These are phyloP conservation scores for Benthosema pterotum DNA, from an alignment of 2,797 vertebrate genomes.

Conservation along the genomic window DNA sequence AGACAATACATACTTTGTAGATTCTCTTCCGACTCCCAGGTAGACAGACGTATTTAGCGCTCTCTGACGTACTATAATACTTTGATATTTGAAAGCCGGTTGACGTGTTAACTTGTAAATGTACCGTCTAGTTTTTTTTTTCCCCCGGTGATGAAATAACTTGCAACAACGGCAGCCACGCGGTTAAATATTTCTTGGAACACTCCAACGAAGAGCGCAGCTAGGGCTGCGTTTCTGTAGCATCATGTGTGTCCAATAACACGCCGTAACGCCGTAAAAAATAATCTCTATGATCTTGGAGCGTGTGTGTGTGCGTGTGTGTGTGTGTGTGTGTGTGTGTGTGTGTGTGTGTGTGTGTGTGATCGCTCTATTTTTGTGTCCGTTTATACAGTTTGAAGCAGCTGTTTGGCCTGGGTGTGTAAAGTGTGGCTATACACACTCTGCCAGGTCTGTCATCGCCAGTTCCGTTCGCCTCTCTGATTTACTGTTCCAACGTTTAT, in stretches of 20 bases:
- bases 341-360: neutral
- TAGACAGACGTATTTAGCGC: too few species aligned
- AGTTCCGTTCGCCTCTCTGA: constrained; percentile 62
- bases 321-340: constrained; percentile 5
- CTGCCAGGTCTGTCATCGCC: constrained; percentile 52
- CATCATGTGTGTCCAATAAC: neutral
- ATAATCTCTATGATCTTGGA: neutral
- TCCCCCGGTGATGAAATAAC: neutral
- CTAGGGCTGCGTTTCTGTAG: neutral
- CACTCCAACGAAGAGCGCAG: neutral
- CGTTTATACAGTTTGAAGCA: constrained; percentile 58
- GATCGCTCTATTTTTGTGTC: constrained; percentile 16
- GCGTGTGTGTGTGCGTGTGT: neutral
- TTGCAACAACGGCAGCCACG: neutral
- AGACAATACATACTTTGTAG: too few species aligned
- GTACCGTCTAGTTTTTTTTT: neutral
- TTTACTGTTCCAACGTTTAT: constrained; percentile 76
- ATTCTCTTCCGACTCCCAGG: too few species aligned
- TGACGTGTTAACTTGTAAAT: neutral
- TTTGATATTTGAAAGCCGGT: too few species aligned
- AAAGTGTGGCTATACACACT: constrained; percentile 48
- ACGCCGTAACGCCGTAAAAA: neutral
- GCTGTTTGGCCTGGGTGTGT: constrained; percentile 55
- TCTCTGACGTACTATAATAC: too few species aligned
- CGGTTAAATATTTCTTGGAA: neutral